These are phyloP conservation scores for Glyphotaelius pellucidus DNA, from an alignment of 2,888 invertebrate species.

Conservation along the genomic window DNA sequence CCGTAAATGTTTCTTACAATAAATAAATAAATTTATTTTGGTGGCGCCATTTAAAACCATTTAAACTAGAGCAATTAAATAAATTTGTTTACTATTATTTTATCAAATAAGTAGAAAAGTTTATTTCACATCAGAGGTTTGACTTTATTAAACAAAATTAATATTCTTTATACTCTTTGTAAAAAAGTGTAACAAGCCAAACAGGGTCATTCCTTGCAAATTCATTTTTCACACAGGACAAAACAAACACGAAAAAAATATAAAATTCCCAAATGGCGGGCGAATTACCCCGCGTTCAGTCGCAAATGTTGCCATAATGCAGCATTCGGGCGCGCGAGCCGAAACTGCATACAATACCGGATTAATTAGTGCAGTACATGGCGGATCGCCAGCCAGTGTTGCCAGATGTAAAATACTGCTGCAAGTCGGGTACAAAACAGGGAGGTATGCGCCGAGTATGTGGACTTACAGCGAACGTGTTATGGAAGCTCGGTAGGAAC, in stretches of 20 bases:
- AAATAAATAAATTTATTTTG: too few relatives aligned
- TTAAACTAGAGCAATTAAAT: too few relatives aligned
- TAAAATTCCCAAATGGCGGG: too few relatives aligned
- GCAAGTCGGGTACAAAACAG: neutral
- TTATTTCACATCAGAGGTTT: too few relatives aligned
- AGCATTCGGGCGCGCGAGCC: neutral
- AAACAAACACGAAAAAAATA: neutral
- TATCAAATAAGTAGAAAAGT: too few relatives aligned
- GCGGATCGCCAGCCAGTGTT: conserved; percentile 16
- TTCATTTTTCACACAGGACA: neutral
- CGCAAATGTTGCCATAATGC: neutral
- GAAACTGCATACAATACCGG: conserved; percentile 27
- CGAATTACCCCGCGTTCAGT: neutral
- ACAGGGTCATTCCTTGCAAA: neutral
- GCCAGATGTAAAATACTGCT: conserved; percentile 13
- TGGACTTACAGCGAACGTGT: neutral
- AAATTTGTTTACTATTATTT: too few relatives aligned
- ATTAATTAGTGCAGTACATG: conserved; percentile 34
- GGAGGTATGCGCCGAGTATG: neutral
- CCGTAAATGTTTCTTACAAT: too few relatives aligned
- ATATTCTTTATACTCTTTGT: neutral
- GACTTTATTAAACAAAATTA: neutral
- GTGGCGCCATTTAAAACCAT: too few relatives aligned
- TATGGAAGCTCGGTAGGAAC: neutral
- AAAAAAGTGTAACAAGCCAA: neutral